Base-by-base conservation (phyloP, 1,140 invertebrate species). In the Olivierus martensii region DNA sequence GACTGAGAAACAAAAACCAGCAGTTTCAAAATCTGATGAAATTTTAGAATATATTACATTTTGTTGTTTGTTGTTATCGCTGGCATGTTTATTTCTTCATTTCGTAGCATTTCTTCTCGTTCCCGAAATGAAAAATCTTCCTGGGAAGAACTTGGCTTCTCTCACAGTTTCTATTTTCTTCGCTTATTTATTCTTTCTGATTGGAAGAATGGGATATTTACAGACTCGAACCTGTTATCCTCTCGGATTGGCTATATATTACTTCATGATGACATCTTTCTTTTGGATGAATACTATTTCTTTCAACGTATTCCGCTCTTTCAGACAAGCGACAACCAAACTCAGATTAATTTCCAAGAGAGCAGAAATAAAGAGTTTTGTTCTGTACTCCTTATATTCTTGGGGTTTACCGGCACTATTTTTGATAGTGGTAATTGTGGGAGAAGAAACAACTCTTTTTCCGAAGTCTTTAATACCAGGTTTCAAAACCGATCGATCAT, bases 201-300 rank as follows among this genome's bases (percentile, higher is more conserved):
- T 66, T 9, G 68, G 67, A 15, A 68, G 69, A 42, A 47, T 54
- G 39, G 3, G 52, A 15, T 36, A 14, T 46, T 49, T 37, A 61
- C 6, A 73, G 72, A 53, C 59, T 62, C 9, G 59, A 65, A 2
- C 60, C 71, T 15, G 75, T 70, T 0, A 61, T 73, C 0, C 49
- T 67, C 7, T 72, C 9, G 76, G 71, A 0, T 60, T 74, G 0
- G 46, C 67, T 12, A 68, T 73, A 5, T 74, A 75, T 53, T 78
- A 74, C 61, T 55, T 66, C 21, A 74, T 76, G 59, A 63, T 79
- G 28, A 66, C 72, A 0, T 69, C 75, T 0, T 78, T 79, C 58
- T 73, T 71, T 53, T 79, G 78, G 77, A 77, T 75, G 71, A 72
- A 75, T 46, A 71, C 75, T 1, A 72, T 79, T 65, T 69, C 76